Evolutionary conservation across 2,113 vertebrate species (phyloP).

Genomic region (Chaenogobius annularis): DNA sequence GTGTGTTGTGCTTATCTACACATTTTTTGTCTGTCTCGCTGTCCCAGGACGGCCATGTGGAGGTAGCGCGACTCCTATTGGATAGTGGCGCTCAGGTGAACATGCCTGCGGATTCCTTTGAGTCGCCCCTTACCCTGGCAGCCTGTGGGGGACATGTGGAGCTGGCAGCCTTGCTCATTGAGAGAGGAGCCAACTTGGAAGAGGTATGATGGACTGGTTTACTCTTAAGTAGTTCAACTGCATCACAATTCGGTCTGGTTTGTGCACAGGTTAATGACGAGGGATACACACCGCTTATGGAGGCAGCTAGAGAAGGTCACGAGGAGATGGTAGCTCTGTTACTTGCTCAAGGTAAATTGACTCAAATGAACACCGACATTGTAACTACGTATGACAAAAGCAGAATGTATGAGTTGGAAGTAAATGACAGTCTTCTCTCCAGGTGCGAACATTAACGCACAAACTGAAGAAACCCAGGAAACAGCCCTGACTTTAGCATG

Average conservation of each 20-base stretch:
- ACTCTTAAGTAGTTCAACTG: neutral
- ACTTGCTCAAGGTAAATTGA: slow-evolving; percentile 90
- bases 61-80: slow-evolving; percentile 95
- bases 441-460: slow-evolving; percentile 99
- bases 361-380: neutral
- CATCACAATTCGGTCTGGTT: slow-evolving; percentile 7
- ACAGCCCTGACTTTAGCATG: slow-evolving; percentile 96
- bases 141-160: slow-evolving; percentile 97
- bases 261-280: slow-evolving; percentile 89
- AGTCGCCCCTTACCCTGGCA: slow-evolving; percentile 94
- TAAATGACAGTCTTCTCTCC: slow-evolving; percentile 1
- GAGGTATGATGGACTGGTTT: slow-evolving; percentile 68
- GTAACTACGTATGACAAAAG: neutral
- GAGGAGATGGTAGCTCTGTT: slow-evolving; percentile 98
- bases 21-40: slow-evolving; percentile 69
- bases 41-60: slow-evolving; percentile 95
- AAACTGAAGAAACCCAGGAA: slow-evolving; percentile 98
- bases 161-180: slow-evolving; percentile 93
- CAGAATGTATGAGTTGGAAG: neutral
- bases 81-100: slow-evolving; percentile 99
- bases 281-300: slow-evolving; percentile 98
- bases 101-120: slow-evolving; percentile 98
- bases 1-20: slow-evolving; percentile 65
- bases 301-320: slow-evolving; percentile 96
- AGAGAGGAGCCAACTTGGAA: slow-evolving; percentile 96